phyloP scores from a whole-genome alignment of 2,113 vertebrate genomes.

The Chinchilla lanigera region DNA sequence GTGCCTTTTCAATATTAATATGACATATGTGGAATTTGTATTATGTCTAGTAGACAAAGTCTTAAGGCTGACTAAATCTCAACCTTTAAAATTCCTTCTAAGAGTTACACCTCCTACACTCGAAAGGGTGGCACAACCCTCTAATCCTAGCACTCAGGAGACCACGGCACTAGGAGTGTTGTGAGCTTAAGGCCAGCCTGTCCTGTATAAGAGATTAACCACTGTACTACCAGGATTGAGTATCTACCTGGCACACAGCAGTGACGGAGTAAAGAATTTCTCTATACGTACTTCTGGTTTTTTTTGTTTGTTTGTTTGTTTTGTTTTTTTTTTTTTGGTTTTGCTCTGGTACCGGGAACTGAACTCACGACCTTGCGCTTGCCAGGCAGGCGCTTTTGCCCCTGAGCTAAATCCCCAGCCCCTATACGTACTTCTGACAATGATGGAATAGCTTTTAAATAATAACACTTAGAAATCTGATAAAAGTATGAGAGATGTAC shows the following conservation, averaged over 20 bases:
- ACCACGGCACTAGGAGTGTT: neutral
- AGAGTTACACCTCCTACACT: neutral
- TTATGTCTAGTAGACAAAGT: neutral
- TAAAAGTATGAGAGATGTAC: neutral
- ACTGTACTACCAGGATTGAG: neutral
- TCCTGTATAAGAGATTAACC: no score
- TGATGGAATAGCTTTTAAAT: neutral
- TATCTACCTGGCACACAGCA: fast-evolving
- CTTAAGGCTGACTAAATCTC: neutral
- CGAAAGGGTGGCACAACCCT: neutral
- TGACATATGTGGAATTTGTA: neutral
- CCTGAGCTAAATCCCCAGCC: no score
- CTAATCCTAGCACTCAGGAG: neutral
- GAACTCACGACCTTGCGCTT: no score
- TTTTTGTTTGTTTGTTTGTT: no score
- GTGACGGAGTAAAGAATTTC: neutral
- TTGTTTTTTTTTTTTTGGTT: no score
- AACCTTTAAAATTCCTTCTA: neutral
- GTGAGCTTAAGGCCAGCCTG: neutral
- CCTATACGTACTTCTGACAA: neutral
- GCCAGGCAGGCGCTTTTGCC: no score
- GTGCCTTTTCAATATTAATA: neutral
- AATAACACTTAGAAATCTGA: neutral
- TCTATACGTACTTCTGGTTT: neutral
- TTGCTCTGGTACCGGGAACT: no score